phyloP scores from a whole-genome alignment of 2,797 vertebrate species.

The Platalea minor region DNA sequence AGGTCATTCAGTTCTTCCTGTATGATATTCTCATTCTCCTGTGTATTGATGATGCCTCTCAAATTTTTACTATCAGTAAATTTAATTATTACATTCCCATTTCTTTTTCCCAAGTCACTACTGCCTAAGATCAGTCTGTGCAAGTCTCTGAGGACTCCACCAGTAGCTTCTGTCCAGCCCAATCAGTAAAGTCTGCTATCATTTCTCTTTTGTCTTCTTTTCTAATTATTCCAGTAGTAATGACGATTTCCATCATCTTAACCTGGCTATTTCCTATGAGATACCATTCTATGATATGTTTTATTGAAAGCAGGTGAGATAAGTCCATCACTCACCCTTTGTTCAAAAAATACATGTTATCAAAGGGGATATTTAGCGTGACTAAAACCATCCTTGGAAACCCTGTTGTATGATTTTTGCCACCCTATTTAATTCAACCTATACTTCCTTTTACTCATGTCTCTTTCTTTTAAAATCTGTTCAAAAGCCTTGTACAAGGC shows the following conservation, averaged over 20 bases:
- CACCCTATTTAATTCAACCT: neutral
- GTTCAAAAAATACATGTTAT: neutral
- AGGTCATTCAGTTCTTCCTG: neutral
- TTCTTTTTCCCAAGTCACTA: neutral
- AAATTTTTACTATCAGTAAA: neutral
- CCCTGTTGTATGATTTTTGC: rapidly evolving
- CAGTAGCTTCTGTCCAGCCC: neutral
- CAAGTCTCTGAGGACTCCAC: neutral
- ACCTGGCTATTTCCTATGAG: neutral
- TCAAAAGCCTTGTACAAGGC: neutral
- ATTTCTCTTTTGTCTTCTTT: neutral
- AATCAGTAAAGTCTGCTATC: neutral
- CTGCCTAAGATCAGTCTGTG: neutral
- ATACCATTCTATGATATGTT: neutral
- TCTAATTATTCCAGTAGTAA: neutral
- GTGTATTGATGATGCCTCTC: neutral
- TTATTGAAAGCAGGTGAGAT: neutral
- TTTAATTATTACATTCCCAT: neutral
- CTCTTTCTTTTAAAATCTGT: neutral
- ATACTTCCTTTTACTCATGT: rapidly evolving
- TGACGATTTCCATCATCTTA: neutral
- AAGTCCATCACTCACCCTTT: neutral
- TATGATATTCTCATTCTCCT: neutral
- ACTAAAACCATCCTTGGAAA: neutral
- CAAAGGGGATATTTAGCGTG: neutral